These are phyloP conservation scores for Blastobasis adustella DNA, from an alignment of 2,888 invertebrate genomes.

Conservation along the genomic window DNA sequence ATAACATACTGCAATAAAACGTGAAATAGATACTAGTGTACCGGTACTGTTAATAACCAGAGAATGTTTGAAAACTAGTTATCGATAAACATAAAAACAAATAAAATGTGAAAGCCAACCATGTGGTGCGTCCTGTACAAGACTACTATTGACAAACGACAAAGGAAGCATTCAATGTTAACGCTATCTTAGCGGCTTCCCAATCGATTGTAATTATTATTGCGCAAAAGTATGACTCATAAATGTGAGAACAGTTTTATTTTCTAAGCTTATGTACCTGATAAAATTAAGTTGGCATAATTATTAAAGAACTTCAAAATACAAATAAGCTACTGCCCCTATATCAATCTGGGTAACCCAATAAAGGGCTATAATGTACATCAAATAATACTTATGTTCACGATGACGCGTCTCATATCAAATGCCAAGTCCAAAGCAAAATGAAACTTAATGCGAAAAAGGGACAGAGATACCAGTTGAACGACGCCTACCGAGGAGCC, in stretches of 20 bases:
- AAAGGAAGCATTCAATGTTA: constrained; percentile 30
- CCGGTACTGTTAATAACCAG: too few species aligned
- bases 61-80: too few species aligned
- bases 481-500: constrained; percentile 72
- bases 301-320: not conserved
- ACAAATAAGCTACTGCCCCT: too few species aligned
- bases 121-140: constrained; percentile 1
- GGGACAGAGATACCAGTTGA: constrained; percentile 65
- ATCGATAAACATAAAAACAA: too few species aligned
- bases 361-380: too few species aligned
- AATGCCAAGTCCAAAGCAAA: constrained; percentile 61
- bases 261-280: not conserved
- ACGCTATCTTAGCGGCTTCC: constrained; percentile 21
- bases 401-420: constrained; percentile 54
- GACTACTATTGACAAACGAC: constrained; percentile 16
- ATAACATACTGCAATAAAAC: too few species aligned
- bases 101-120: not conserved
- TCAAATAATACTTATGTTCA: constrained; percentile 27
- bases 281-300: not conserved
- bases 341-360: too few species aligned
- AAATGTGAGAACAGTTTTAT: not conserved
- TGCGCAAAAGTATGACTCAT: constrained; percentile 41
- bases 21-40: too few species aligned
- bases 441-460: constrained; percentile 61
- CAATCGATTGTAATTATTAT: constrained; percentile 23